Evolutionary conservation across 2,888 invertebrate species (phyloP), one percentile per base, ranked within the genome.

Genomic region (Chymomyza procnemis): DNA sequence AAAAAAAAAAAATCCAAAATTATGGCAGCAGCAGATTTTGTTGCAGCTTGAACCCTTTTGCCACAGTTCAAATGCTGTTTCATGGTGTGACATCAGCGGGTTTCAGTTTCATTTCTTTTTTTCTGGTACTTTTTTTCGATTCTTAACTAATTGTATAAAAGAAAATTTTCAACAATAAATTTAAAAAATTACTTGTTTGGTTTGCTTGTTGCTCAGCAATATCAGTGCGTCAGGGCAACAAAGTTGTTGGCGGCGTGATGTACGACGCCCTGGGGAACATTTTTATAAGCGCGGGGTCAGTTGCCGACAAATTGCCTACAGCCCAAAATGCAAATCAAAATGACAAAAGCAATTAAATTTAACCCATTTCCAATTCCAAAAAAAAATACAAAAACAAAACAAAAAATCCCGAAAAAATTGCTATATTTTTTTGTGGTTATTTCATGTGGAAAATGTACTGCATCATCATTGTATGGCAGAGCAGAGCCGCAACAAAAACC

Each of bases 391-490:
- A 64, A 26, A 50, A 54, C 21, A 19, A 54, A 54, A 54, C 21
- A 52, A n/a, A 26, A 26, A 54, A 22, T 8, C 0, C 8, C 9
- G 4, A 52, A 21, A 73, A 69, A 71, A 21, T 56, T 22, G 30
- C 60, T 67, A 78, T 74, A 66, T 74, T 74, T 85, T n/a, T 88
- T 84, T 84, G 86, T 79, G 88, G 88, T 88, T 88, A 79, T 75
- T 79, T 88, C 84, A 87, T 84, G 87, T 85, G 89, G 87, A 89
- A 89, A 88, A 88, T 87, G 83, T 87, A 79, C 88, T 82, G 85
- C 88, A 88, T 88, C 88, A 89, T 76, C 80, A 41, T 41, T 41
- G 34, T 41, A 41, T n/a, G n/a, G n/a, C n/a, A n/a, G n/a, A n/a
- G n/a, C n/a, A n/a, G 5, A 26, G 26, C 26, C 4, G 26, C 26